Base-by-base conservation (phyloP, 2,888 invertebrate genomes). In the Catocala fraxini region DNA sequence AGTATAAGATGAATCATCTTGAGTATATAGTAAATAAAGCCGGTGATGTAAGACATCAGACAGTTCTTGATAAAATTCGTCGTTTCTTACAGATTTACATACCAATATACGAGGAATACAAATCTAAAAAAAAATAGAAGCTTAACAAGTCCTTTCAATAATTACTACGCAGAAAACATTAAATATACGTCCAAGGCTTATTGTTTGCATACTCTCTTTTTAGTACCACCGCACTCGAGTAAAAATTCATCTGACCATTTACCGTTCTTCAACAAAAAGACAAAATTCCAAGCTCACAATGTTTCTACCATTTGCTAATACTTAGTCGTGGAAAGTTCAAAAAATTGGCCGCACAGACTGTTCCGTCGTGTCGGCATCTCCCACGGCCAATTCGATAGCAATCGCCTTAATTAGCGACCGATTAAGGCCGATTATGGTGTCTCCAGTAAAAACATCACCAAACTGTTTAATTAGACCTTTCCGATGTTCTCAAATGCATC, bases 391-490 rank as follows among this genome's bases (percentile, higher is more conserved):
- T 79, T 74, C 78, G 77, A 80, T 80, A 77, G 73, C 78, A 80
- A 82, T 81, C 80, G 81, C 70, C 67, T 75, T 83, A 83, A 82
- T 82, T 83, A 81, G 65, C 56, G 39, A 57, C 64, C 83, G 81
- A 80, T 82, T 82, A 80, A 81, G 63, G 59, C 65, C 81, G 81
- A 81, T 82, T 82, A 82, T 76, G 82, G 81, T 65, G 67, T 65
- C 70, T 45, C 47, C 63, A 60, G 72, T 73, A 79, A 79, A 78
- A 78, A 79, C 70, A 62, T 66, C 60, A 65, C 67, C 70, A 76
- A 77, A 80, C 80, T 71, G 75, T 80, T 81, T 81, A 81, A 81
- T 81, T 81, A 81, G 66, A 73, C 68, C 70, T 65, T 65, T 70
- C 45, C 65, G 56, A 70, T 71, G 76, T 68, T 63, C 56, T 63